A percentile compares a stretch with the other conserved stretches of the same genome.
Evolutionary conservation across 2,113 vertebrate genomes (phyloP).

Genomic region (Etheostoma spectabile): DNA sequence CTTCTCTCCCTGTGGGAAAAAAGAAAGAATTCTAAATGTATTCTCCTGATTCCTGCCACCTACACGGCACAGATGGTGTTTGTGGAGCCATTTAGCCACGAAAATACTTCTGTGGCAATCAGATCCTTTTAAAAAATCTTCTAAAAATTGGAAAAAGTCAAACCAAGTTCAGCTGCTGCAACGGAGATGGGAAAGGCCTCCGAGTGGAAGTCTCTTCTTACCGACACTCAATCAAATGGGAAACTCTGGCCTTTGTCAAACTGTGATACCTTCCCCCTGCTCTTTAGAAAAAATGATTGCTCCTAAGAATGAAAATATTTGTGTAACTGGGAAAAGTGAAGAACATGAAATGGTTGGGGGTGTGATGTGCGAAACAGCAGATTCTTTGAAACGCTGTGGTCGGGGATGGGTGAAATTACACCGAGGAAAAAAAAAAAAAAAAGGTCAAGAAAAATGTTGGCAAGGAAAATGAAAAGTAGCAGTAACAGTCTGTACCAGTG

Average conservation of each 20-base stretch:
- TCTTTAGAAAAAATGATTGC: conserved; percentile 41
- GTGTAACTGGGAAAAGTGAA: conserved; percentile 41
- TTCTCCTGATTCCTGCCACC: conserved; percentile 58
- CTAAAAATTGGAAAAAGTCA: conserved; percentile 44
- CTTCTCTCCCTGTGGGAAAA: conserved; percentile 47
- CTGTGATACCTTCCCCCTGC: not conserved
- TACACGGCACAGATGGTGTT: conserved; percentile 74
- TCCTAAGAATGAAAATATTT: conserved; percentile 70
- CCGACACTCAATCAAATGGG: conserved; percentile 40
- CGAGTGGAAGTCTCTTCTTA: conserved; percentile 42
- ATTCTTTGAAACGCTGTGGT: conserved; percentile 30
- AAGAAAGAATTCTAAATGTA: conserved; percentile 51
- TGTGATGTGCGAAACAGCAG: conserved; percentile 52
- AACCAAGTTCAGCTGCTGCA: conserved; percentile 30
- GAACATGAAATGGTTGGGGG: conserved; percentile 13
- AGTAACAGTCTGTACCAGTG: not conserved
- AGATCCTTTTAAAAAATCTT: not conserved
- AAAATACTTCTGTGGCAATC: conserved; percentile 47
- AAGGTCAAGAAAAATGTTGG: conserved; percentile 24
- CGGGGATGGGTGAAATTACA: conserved; percentile 11
- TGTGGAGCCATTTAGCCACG: conserved; percentile 34
- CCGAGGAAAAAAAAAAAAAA: not conserved
- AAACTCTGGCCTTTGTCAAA: conserved; percentile 66
- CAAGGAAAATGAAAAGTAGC: conserved; percentile 22
- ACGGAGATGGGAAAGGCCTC: conserved; percentile 13